A percentile compares a stretch with the other conserved stretches of the same genome.
Conservation (phyloP, 2,888 invertebrate genomes). For the Eupithecia insigniata region DNA sequence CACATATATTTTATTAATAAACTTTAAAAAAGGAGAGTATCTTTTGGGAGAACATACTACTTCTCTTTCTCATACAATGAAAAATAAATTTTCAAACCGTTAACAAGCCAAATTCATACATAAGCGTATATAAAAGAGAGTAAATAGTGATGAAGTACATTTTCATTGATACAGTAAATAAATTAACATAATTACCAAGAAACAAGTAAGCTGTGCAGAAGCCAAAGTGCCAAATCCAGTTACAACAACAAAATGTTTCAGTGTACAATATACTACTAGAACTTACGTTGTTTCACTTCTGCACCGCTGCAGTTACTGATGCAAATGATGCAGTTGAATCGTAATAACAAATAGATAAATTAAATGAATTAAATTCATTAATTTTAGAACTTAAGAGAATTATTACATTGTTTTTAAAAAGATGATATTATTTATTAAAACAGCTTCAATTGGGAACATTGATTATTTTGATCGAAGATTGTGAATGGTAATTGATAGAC, state of each 20-base stretch:
- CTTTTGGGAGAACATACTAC: too few relatives aligned
- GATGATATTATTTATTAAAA: conserved; percentile 56
- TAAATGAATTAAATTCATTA: conserved; percentile 68
- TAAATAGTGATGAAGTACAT: conserved; percentile 50
- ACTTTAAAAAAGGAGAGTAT: too few relatives aligned
- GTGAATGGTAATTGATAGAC: conserved; percentile 36
- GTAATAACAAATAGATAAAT: conserved; percentile 52
- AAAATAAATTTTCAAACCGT: conserved; percentile 38
- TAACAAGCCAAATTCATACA: conserved; percentile 36
- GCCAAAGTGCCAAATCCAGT: conserved; percentile 7
- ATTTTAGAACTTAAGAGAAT: conserved; percentile 63
- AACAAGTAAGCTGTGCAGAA: conserved; percentile 23
- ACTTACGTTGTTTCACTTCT: conserved; percentile 6
- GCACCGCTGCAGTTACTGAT: conserved; percentile 34
- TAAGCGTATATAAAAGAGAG: conserved; percentile 30
- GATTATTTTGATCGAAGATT: conserved; percentile 14
- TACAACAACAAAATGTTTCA: neutral
- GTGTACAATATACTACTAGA: neutral
- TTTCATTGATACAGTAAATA: conserved; percentile 66
- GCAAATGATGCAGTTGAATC: conserved; percentile 45
- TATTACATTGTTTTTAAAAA: conserved; percentile 62
- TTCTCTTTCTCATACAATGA: neutral
- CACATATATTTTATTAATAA: too few relatives aligned
- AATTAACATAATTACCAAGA: conserved; percentile 54
- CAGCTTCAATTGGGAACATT: conserved; percentile 37